Evolutionary conservation across 2,797 vertebrate species (phyloP), one percentile per base, ranked within the genome.

Genomic region (Cephalopachus bancanus): DNA sequence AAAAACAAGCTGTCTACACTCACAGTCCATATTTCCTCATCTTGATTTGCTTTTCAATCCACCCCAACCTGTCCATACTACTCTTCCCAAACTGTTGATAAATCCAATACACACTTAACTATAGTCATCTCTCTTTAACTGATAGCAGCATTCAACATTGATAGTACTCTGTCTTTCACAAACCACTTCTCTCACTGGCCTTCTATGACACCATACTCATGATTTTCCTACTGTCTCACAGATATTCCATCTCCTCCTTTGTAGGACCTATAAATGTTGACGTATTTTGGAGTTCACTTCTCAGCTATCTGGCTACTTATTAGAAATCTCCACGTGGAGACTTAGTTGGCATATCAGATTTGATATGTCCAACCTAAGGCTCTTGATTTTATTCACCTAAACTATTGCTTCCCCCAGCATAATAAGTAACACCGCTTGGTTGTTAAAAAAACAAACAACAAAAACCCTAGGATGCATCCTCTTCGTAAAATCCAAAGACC

Each of bases 371-470:
- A 79, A 79, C 51, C 37, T 85, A 8, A 60, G 80, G 17, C 22
- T 94, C 59, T 94, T 84, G 7, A 75, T 89, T 89, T 62, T 71
- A 72, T 87, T 65, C 49, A 79, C 10, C 30, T 89, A 90, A 65
- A 15, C n/a, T 74, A 53, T 81, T 89, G 24, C 33, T 94, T 64
- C 30, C 51, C 57, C 57, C 57, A 83, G 15, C 20, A 74, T 60
- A 72, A 44, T 60, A 96, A 90, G 55, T 83, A 85, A 17, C 59
- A 94, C 67, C 37, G 72, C 37, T 6, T 37, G 55, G 8, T 86
- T 83, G 19, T 84, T 91, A 33, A 89, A 83, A 89, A 80, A n/a
- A n/a, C n/a, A n/a, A n/a, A n/a, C n/a, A n/a, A n/a, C 30, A 84
- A 87, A 59, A 69, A 37, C 51, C 53, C n/a, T 85, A 51, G 51